Evolutionary conservation across 1,140 invertebrate genomes (phyloP).

Genomic region (Chrysomallon squamiferum): DNA sequence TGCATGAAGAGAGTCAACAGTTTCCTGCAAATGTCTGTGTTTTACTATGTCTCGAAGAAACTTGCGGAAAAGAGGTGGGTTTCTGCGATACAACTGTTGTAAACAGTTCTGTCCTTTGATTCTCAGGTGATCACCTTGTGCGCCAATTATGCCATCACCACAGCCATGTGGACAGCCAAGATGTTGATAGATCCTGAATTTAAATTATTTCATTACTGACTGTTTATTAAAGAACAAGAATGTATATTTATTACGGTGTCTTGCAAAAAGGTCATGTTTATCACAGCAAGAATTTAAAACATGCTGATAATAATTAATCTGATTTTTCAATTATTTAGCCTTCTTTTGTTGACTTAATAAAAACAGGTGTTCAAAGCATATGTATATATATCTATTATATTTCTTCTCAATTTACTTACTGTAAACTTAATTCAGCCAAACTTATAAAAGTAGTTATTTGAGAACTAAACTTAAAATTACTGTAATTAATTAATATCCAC

Average conservation of each 20-base stretch:
- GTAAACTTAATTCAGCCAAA: no score
- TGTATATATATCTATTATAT: no score
- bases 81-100: constrained; percentile 70
- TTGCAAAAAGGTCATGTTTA: no score
- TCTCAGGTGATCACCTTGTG: constrained; percentile 69
- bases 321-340: no score
- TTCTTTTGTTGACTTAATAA: no score
- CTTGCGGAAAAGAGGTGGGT: constrained; percentile 67
- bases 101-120: constrained; percentile 87
- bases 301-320: no score
- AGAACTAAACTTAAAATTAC: no score
- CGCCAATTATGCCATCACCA: constrained; percentile 77
- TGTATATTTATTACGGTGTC: background rate
- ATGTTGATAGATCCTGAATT: constrained; percentile 79
- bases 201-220: background rate
- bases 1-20: constrained; percentile 93
- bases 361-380: no score
- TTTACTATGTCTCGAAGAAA: constrained; percentile 83
- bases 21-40: constrained; percentile 77
- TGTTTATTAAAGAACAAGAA: background rate
- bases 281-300: no score
- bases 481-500: no score
- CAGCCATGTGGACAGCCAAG: constrained; percentile 94
- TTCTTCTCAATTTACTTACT: no score
- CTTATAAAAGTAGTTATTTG: no score